Percentiles rank a stretch among this genome's conserved stretches.
Conservation (phyloP, 2,797 vertebrate species). For the Pseudochaenichthys georgianus region DNA sequence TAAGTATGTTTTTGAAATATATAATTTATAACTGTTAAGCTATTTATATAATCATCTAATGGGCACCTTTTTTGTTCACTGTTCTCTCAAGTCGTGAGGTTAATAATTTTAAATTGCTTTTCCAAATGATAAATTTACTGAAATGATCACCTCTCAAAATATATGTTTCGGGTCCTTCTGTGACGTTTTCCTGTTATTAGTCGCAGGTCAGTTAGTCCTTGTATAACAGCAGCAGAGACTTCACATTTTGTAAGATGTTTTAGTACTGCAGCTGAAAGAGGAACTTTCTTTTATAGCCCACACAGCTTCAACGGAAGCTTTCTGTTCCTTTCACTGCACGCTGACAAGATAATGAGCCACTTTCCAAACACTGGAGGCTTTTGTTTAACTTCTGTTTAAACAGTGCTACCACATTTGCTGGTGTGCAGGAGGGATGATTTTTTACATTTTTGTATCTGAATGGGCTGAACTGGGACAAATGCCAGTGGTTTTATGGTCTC, state of each 20-base stretch:
- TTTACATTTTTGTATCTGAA: conserved; percentile 11
- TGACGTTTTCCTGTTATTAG: background rate
- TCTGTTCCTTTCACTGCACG: conserved; percentile 26
- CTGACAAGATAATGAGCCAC: conserved; percentile 72
- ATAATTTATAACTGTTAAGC: too few species aligned
- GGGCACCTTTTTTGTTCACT: too few species aligned
- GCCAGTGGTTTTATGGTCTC: background rate
- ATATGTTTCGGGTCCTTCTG: background rate
- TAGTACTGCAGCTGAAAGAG: conserved; percentile 3
- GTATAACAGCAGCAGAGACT: background rate
- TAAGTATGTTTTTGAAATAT: too few species aligned
- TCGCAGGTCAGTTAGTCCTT: background rate
- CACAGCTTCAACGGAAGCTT: conserved; percentile 28
- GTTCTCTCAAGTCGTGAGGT: too few species aligned
- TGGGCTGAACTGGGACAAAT: conserved; percentile 15
- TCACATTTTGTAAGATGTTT: background rate
- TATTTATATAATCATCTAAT: too few species aligned
- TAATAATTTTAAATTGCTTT: too few species aligned
- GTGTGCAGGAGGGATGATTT: background rate
- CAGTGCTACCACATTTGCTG: conserved; percentile 36
- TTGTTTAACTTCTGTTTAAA: conserved; percentile 51
- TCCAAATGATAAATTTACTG: too few species aligned
- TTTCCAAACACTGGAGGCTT: conserved; percentile 46
- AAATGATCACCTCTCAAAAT: too few species aligned
- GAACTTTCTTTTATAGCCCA: conserved; percentile 26